These are phyloP conservation scores for Caenorhabditis zanzibari DNA, from an alignment of 2,888 invertebrate genomes.

Conservation along the genomic window DNA sequence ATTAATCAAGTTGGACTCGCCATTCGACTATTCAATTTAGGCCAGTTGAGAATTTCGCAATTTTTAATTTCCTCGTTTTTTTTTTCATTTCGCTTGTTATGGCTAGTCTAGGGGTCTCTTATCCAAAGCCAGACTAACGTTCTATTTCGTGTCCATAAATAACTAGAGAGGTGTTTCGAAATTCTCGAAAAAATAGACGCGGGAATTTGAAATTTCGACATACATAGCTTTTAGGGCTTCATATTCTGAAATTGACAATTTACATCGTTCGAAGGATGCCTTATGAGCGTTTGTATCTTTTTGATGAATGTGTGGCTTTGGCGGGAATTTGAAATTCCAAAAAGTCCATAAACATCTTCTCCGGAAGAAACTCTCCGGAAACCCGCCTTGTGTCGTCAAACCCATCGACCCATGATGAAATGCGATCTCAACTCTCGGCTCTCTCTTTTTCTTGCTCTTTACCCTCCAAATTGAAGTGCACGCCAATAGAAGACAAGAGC, in stretches of 20 bases:
- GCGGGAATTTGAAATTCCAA: too few relatives aligned
- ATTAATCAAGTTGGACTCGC: conserved; percentile 13
- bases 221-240: not conserved
- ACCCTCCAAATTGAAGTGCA: conserved; percentile 9
- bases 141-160: too few relatives aligned
- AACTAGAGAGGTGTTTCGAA: too few relatives aligned
- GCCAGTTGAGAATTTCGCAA: conserved; percentile 26
- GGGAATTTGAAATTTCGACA: conserved; percentile 6
- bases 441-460: conserved; percentile 1
- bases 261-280: too few relatives aligned
- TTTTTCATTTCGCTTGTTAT: not conserved
- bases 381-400: not conserved
- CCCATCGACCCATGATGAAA: conserved; percentile 15
- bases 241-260: too few relatives aligned
- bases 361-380: not conserved
- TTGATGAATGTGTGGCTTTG: too few relatives aligned
- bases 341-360: not conserved
- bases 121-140: too few relatives aligned
- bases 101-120: not conserved
- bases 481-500: conserved; percentile 11
- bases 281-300: too few relatives aligned
- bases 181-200: not conserved
- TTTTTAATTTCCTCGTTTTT: not conserved
- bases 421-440: conserved; percentile 14
- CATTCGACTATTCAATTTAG: too few relatives aligned